These are phyloP conservation scores for Malthinus flaveolus DNA, from an alignment of 2,888 invertebrate genomes.

Conservation along the genomic window DNA sequence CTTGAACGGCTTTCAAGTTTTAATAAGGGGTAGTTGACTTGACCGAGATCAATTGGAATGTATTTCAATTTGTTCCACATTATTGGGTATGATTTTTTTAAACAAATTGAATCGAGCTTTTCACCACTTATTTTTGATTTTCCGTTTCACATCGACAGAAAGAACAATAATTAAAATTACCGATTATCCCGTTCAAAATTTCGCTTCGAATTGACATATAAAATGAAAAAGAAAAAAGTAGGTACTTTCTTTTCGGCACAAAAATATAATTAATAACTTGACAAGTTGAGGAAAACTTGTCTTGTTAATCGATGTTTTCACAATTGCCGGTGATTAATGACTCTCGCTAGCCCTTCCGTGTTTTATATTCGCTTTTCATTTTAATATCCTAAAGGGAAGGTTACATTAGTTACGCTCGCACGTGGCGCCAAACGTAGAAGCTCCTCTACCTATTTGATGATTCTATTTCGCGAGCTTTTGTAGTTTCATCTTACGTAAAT, in stretches of 20 bases:
- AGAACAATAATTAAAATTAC: too few relatives aligned
- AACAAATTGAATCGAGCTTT: too few relatives aligned
- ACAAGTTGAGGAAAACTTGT: slow-evolving; percentile 37
- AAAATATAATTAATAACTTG: slow-evolving; percentile 52
- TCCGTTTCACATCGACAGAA: too few relatives aligned
- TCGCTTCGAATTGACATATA: slow-evolving; percentile 22
- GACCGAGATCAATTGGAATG: too few relatives aligned
- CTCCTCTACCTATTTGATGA: slow-evolving; percentile 26
- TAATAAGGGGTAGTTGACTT: too few relatives aligned
- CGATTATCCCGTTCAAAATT: too few relatives aligned
- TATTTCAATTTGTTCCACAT: too few relatives aligned
- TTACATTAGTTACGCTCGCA: slow-evolving; percentile 25
- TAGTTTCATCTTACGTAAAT: too few relatives aligned
- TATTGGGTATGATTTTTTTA: too few relatives aligned
- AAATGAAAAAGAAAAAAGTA: slow-evolving; percentile 40
- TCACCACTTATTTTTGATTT: too few relatives aligned
- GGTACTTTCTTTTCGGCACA: slow-evolving; percentile 45
- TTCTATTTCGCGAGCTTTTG: slow-evolving; percentile 11
- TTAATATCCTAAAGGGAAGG: slow-evolving; percentile 26
- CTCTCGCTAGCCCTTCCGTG: slow-evolving; percentile 34
- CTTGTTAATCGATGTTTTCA: slow-evolving; percentile 51
- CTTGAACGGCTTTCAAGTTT: too few relatives aligned
- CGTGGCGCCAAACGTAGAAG: slow-evolving; percentile 26
- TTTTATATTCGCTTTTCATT: slow-evolving; percentile 33
- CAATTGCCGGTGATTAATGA: slow-evolving; percentile 52